These are phyloP conservation scores for Distichodus sexfasciatus DNA, from an alignment of 2,797 vertebrate genomes.

Conservation along the genomic window DNA sequence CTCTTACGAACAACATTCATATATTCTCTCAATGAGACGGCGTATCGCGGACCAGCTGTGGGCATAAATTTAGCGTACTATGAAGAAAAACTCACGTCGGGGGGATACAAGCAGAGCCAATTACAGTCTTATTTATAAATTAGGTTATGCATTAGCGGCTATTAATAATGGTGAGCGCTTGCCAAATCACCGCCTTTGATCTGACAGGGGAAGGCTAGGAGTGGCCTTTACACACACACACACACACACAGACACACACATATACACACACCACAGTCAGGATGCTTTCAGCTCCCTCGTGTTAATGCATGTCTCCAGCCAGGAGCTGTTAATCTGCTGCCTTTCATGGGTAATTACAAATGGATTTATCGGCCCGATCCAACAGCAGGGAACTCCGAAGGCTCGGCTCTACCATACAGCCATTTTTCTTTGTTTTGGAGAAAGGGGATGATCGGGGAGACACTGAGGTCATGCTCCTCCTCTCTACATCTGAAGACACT, in stretches of 20 bases:
- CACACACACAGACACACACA: conserved; percentile 1
- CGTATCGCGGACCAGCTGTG: conserved; percentile 41
- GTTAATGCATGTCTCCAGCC: conserved; percentile 17
- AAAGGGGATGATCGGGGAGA: neutral
- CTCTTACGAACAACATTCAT: neutral
- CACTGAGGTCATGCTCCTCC: neutral
- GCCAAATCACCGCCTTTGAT: conserved; percentile 36
- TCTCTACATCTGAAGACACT: neutral
- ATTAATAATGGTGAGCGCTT: conserved; percentile 31
- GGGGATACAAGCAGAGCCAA: neutral
- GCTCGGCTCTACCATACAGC: neutral
- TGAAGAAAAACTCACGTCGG: neutral
- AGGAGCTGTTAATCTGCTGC: conserved; percentile 26
- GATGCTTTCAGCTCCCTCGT: conserved; percentile 14
- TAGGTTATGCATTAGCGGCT: conserved; percentile 24
- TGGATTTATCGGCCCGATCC: conserved; percentile 20
- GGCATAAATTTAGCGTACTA: neutral
- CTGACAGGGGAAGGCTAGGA: conserved; percentile 13
- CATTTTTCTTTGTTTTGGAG: conserved; percentile 1
- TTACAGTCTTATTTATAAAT: conserved; percentile 30
- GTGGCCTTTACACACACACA: neutral
- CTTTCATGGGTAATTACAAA: conserved; percentile 31
- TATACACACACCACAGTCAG: neutral
- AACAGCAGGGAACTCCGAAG: conserved; percentile 15
- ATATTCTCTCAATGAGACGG: conserved; percentile 32